Evolutionary conservation across 2,113 vertebrate species (phyloP).

Genomic region (Phyllostomus discolor): DNA sequence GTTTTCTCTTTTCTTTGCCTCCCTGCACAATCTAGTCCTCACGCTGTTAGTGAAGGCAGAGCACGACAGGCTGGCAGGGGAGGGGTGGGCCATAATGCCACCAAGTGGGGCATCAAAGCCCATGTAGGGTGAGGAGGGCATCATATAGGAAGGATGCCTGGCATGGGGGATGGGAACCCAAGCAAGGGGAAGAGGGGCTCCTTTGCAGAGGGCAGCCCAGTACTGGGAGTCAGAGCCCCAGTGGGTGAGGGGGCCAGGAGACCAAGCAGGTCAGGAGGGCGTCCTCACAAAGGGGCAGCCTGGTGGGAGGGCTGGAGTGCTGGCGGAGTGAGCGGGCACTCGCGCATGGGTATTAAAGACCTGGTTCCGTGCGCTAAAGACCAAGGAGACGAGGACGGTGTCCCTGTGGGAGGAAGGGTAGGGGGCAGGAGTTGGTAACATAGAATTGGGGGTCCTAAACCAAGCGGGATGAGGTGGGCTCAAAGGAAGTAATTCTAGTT

Average conservation of each 20-base stretch:
- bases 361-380: background rate
- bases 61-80: background rate
- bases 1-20: background rate
- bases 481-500: background rate
- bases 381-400: background rate
- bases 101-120: background rate
- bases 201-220: background rate
- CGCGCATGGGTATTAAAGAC: background rate
- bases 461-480: background rate
- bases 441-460: background rate
- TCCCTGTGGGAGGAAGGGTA: rapidly evolving
- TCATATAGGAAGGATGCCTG: background rate
- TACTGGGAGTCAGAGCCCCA: background rate
- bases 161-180: too few relatives aligned
- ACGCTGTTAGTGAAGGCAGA: background rate
- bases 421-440: background rate
- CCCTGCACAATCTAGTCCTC: background rate
- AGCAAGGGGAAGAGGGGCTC: background rate
- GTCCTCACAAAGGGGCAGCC: background rate
- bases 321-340: background rate
- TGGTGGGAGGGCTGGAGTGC: too few relatives aligned
- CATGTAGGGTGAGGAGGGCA: rapidly evolving
- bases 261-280: background rate
- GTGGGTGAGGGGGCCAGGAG: background rate
- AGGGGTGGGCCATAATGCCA: too few relatives aligned